Evolutionary conservation across 2,113 vertebrate species (phyloP).

Genomic region (Poeciliopsis occidentalis): DNA sequence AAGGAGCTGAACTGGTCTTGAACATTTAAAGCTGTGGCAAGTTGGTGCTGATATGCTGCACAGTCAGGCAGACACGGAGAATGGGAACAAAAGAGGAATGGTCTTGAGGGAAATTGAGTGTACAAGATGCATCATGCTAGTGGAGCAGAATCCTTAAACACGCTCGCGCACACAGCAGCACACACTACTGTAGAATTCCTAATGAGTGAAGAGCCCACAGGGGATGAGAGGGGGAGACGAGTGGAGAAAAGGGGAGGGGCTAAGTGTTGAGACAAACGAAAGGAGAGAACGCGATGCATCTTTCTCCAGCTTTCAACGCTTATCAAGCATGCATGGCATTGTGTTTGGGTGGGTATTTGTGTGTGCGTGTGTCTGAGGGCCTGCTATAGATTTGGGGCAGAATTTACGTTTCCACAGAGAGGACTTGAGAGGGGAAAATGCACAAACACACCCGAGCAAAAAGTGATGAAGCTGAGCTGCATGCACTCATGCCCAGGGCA

Average conservation of each 20-base stretch:
- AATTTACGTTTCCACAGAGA: conserved; percentile 33
- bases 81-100: conserved; percentile 50
- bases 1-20: conserved; percentile 37
- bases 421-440: conserved; percentile 42
- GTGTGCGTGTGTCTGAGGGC: conserved; percentile 11
- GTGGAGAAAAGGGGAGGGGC: conserved; percentile 27
- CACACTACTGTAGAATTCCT: conserved; percentile 66
- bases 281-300: conserved; percentile 38
- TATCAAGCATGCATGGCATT: conserved; percentile 50
- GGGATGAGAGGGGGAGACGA: conserved; percentile 44
- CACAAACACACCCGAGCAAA: conserved; percentile 14
- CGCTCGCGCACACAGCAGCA: conserved; percentile 12
- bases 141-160: conserved; percentile 73
- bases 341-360: conserved; percentile 24
- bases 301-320: conserved; percentile 22
- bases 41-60: conserved; percentile 45
- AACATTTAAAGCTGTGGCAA: conserved; percentile 41
- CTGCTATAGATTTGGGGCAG: conserved; percentile 40
- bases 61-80: conserved; percentile 22
- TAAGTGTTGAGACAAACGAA: conserved; percentile 4
- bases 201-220: conserved; percentile 68
- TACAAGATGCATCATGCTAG: conserved; percentile 69
- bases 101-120: conserved; percentile 67
- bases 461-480: conserved; percentile 24
- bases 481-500: conserved; percentile 42